Conservation (phyloP, 2,888 invertebrate genomes). For the Caprella mutica region DNA sequence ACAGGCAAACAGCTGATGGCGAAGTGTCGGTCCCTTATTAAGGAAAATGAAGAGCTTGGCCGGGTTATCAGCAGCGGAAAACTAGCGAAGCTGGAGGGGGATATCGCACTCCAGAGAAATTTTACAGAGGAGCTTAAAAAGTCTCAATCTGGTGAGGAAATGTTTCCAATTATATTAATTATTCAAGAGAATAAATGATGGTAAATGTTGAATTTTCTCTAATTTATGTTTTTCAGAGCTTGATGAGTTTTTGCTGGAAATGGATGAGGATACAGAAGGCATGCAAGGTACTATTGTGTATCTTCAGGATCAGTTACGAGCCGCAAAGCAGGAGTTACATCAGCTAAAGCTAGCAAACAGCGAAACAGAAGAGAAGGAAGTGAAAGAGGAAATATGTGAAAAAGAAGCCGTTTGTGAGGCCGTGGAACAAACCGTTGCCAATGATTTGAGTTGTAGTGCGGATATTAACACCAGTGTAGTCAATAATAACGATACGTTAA, state of each 20-base stretch:
- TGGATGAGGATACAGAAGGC: conserved; percentile 95
- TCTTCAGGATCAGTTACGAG: conserved; percentile 82
- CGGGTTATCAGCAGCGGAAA: conserved; percentile 89
- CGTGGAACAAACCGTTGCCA: too few species aligned
- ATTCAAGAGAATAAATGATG: not conserved
- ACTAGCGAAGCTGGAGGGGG: conserved; percentile 88
- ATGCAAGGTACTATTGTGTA: conserved; percentile 95
- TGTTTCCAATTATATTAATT: not conserved
- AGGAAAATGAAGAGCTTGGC: conserved; percentile 95
- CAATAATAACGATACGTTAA: too few species aligned
- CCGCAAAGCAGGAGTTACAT: conserved; percentile 52
- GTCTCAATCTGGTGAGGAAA: conserved; percentile 68
- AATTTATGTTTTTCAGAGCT: conserved; percentile 53
- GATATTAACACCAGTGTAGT: too few species aligned
- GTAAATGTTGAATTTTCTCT: not conserved
- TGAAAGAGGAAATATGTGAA: too few species aligned
- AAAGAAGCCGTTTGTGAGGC: too few species aligned
- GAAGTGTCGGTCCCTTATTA: conserved; percentile 83
- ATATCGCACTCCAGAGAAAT: conserved; percentile 85
- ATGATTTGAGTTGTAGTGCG: too few species aligned
- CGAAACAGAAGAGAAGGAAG: too few species aligned
- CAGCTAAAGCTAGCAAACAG: conserved; percentile 14
- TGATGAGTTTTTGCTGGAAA: conserved; percentile 86
- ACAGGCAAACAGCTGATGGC: conserved; percentile 97
- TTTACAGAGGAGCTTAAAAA: conserved; percentile 93